phyloP scores from a whole-genome alignment of 2,797 vertebrate species.

The Gambusia yucatana region DNA sequence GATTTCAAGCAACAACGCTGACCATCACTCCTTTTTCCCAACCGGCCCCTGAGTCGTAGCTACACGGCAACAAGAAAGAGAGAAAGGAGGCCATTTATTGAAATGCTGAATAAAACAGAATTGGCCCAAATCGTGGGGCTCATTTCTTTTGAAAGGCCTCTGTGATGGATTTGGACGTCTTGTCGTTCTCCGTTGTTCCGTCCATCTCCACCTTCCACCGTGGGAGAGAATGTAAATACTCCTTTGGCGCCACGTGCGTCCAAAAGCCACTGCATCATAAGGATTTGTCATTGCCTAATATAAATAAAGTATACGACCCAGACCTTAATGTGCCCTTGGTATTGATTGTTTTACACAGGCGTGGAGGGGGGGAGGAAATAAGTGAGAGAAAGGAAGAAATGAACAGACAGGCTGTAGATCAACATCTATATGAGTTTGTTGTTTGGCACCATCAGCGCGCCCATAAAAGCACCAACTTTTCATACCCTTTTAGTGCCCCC shows the following conservation, averaged over 20 bases:
- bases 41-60: constrained; percentile 72
- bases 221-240: constrained; percentile 67
- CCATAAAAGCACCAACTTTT: constrained; percentile 76
- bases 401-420: constrained; percentile 72
- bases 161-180: constrained; percentile 76
- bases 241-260: constrained; percentile 67
- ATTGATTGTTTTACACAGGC: constrained; percentile 79
- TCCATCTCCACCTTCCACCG: constrained; percentile 67
- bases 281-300: constrained; percentile 81
- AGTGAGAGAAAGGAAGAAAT: constrained; percentile 43
- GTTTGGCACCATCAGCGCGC: constrained; percentile 68
- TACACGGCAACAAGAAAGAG: constrained; percentile 46
- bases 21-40: constrained; percentile 33
- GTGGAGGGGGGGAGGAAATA: constrained; percentile 24
- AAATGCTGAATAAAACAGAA: constrained; percentile 79
- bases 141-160: constrained; percentile 78
- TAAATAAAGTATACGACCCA: constrained; percentile 80
- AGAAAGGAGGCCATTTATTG: constrained; percentile 69
- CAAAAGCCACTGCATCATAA: constrained; percentile 77
- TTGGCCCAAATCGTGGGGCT: constrained; percentile 67
- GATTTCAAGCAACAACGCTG: constrained; percentile 62
- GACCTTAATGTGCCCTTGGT: constrained; percentile 80
- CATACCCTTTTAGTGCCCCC: constrained; percentile 68
- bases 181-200: constrained; percentile 73
- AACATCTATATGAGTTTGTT: constrained; percentile 72